Base-by-base conservation (phyloP, 1,140 invertebrate species). In the Nomia melanderi region DNA sequence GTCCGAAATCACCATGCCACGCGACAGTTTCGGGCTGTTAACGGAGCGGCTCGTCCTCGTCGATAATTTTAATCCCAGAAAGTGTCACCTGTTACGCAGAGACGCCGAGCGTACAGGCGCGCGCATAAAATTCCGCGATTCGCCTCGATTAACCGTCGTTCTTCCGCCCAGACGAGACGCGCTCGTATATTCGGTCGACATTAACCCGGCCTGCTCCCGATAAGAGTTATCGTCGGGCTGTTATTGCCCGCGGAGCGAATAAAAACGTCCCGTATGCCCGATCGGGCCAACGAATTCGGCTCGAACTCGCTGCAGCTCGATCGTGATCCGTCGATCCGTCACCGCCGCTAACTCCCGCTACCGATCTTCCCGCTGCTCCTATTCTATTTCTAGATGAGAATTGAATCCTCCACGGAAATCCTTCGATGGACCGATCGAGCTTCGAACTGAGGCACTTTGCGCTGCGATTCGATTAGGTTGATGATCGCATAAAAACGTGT, bases 161-260 rank as follows among this genome's bases (percentile, higher is more conserved):
- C n/a, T 33, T 25, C 6, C 1, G 0, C 20, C 27, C 47, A 17
- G 41, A n/a, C 27, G 31, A 63, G 47, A 75, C 62, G 17, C 7
- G n/a, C 4, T 44, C 14, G 41, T n/a, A 0, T 44, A 63, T 23
- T 25, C 47, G 60, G 71, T 82, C 81, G 67, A 82, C 72, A 67
- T 72, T 33, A 20, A 50, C 23, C 12, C 36, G 47, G 29, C 9
- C 4, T 27, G 50, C 44, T 7, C 33, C 31, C 41, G 64, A 69
- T 81, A 81, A 72, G 67, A 82, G 72, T 81, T 77, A 81, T 81
- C 50, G n/a, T 20, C 62, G 53, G n/a, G 36, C 54, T 63, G 47
- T 70, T 70, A 73, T 73, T 57, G 78, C 3, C 5, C 44, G 17
- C 12, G 11, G 4, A 7, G 47, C 47, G n/a, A n/a, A 50, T 50